These are phyloP conservation scores for Hylaeus anthracinus DNA, from an alignment of 1,140 invertebrate genomes.

Conservation along the genomic window DNA sequence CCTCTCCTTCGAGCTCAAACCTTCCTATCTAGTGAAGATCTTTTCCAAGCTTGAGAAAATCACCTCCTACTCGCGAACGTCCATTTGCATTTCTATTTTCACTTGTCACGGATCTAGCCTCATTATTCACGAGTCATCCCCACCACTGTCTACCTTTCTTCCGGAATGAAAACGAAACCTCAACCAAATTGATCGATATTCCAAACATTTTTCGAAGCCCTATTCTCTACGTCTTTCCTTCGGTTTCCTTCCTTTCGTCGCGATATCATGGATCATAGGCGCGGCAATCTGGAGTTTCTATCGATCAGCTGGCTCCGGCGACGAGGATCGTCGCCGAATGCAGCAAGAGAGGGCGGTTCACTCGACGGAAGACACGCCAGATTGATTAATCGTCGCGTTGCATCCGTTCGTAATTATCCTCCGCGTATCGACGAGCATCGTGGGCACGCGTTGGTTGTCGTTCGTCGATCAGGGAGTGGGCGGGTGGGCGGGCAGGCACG, in stretches of 20 bases:
- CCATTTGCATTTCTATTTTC: neutral
- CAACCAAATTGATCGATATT: too few species aligned
- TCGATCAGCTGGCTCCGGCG: neutral
- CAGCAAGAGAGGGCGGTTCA: neutral
- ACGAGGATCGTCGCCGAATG: neutral
- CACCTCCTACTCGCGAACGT: neutral
- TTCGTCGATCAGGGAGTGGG: neutral
- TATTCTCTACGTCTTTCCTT: neutral
- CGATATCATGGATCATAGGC: neutral
- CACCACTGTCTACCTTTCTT: too few species aligned
- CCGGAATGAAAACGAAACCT: too few species aligned
- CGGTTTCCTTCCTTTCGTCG: neutral
- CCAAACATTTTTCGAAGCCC: too few species aligned
- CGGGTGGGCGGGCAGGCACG: neutral
- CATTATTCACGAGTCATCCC: too few species aligned
- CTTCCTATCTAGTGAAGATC: neutral
- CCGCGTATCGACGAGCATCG: neutral
- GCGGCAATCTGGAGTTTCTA: neutral
- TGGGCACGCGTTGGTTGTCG: slow-evolving; percentile 39
- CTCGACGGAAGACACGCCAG: neutral
- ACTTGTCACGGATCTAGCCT: neutral
- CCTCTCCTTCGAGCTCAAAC: slow-evolving; percentile 27
- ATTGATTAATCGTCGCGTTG: neutral
- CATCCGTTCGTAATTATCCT: neutral
- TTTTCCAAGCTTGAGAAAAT: neutral